These are phyloP conservation scores for Corydoras sp. DNA, from an alignment of 2,113 vertebrate genomes.

Conservation along the genomic window DNA sequence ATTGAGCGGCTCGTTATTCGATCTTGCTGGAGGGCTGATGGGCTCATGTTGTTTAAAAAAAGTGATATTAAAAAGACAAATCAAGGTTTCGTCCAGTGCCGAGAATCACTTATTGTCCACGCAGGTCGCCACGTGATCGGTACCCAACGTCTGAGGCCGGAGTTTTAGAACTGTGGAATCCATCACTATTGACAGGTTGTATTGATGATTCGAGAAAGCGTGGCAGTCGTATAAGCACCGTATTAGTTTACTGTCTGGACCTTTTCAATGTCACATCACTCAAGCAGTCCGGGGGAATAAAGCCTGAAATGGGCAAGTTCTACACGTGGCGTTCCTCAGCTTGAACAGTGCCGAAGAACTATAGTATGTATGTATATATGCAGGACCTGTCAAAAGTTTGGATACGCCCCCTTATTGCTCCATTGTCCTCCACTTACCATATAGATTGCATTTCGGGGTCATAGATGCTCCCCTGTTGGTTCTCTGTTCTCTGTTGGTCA, in stretches of 20 bases:
- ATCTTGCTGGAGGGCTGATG: too few relatives aligned
- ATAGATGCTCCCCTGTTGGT: too few relatives aligned
- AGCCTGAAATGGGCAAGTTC: slow-evolving; percentile 42
- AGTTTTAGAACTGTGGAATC: slow-evolving; percentile 49
- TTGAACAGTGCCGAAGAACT: not conserved
- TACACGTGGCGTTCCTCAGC: slow-evolving; percentile 30
- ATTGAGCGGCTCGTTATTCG: too few relatives aligned
- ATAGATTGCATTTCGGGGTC: too few relatives aligned
- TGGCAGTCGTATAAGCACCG: slow-evolving; percentile 58
- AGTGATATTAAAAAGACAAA: slow-evolving; percentile 32
- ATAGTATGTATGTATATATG: too few relatives aligned
- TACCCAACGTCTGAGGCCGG: slow-evolving; percentile 38
- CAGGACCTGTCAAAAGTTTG: too few relatives aligned
- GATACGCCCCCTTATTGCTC: too few relatives aligned
- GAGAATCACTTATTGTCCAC: slow-evolving; percentile 51
- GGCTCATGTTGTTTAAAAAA: too few relatives aligned
- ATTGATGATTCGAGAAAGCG: slow-evolving; percentile 56
- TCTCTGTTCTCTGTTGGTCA: too few relatives aligned
- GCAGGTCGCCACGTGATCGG: slow-evolving; percentile 39
- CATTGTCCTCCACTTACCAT: too few relatives aligned
- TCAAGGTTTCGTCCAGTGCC: slow-evolving; percentile 5
- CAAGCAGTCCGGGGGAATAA: slow-evolving; percentile 50
- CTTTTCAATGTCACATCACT: slow-evolving; percentile 59
- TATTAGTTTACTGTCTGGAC: slow-evolving; percentile 58
- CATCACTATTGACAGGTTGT: slow-evolving; percentile 54